Percentiles rank a stretch among this genome's conserved stretches.
Evolutionary conservation across 2,113 vertebrate species (phyloP).

Genomic region (Holacanthus passer): DNA sequence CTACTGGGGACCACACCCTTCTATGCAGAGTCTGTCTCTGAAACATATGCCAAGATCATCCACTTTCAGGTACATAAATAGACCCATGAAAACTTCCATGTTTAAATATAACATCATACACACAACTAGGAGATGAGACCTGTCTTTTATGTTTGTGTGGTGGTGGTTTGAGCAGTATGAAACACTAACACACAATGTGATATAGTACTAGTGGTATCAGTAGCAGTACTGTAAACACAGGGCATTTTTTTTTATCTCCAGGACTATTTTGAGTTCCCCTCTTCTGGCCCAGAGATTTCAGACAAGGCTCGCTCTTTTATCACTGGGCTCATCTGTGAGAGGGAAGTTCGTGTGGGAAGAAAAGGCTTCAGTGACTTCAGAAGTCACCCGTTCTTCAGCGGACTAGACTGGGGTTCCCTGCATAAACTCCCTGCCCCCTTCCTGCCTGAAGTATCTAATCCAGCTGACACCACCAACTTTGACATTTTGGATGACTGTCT

Average conservation of each 20-base stretch:
- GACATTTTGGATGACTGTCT: constrained; percentile 89
- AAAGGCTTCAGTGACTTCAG: constrained; percentile 85
- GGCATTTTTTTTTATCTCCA: constrained; percentile 45
- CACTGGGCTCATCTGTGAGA: constrained; percentile 85
- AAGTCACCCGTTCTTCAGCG: constrained; percentile 86
- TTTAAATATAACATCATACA: background rate
- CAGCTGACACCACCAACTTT: constrained; percentile 92
- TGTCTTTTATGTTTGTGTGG: background rate
- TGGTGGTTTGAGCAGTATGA: background rate
- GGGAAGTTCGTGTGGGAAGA: constrained; percentile 83
- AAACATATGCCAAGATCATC: constrained; percentile 92
- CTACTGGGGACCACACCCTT: constrained; percentile 90
- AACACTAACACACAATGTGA: background rate
- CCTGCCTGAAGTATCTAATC: constrained; percentile 85
- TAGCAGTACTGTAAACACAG: background rate
- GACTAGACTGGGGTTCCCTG: constrained; percentile 86
- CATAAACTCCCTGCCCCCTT: constrained; percentile 85
- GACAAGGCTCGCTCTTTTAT: constrained; percentile 85
- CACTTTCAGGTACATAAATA: constrained; percentile 86
- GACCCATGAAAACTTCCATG: too few relatives aligned
- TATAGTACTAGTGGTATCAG: too few relatives aligned
- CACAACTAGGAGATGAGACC: background rate
- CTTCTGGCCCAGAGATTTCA: constrained; percentile 76
- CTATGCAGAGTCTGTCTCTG: constrained; percentile 87
- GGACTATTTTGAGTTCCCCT: constrained; percentile 88